Conservation (phyloP, 2,113 vertebrate genomes). For the Buteo buteo region DNA sequence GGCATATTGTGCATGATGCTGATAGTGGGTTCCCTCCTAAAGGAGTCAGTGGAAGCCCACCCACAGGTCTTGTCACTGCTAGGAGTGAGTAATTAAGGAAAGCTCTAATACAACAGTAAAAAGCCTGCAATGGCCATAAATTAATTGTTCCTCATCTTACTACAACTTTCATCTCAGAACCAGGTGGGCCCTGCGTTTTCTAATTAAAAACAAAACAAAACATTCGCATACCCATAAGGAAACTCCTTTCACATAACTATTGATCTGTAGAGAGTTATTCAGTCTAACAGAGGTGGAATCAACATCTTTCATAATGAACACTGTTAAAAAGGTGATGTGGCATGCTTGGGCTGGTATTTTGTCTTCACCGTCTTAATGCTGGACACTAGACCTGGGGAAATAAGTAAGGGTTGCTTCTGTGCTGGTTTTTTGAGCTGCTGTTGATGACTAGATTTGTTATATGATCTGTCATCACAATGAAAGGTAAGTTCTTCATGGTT, state of each 20-base stretch:
- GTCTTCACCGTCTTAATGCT: background rate
- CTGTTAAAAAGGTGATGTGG: background rate
- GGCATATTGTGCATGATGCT: background rate
- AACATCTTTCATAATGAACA: background rate
- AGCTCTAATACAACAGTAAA: background rate
- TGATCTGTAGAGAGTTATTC: background rate
- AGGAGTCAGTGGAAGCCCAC: background rate
- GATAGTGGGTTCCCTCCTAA: background rate
- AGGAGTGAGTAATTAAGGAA: background rate
- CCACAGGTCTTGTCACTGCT: background rate
- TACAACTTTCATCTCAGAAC: background rate
- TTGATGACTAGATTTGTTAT: background rate
- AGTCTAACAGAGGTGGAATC: background rate
- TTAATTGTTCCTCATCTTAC: background rate
- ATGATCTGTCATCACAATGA: background rate
- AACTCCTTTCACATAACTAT: background rate
- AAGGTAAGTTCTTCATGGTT: constrained; percentile 1
- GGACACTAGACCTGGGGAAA: background rate
- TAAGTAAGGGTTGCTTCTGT: background rate
- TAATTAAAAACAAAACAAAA: background rate
- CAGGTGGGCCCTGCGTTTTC: background rate
- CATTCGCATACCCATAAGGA: background rate
- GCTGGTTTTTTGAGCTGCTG: background rate
- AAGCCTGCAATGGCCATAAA: background rate
- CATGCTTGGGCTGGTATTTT: background rate